These are phyloP conservation scores for Chelon auratus DNA, from an alignment of 2,797 vertebrate genomes.

Conservation along the genomic window DNA sequence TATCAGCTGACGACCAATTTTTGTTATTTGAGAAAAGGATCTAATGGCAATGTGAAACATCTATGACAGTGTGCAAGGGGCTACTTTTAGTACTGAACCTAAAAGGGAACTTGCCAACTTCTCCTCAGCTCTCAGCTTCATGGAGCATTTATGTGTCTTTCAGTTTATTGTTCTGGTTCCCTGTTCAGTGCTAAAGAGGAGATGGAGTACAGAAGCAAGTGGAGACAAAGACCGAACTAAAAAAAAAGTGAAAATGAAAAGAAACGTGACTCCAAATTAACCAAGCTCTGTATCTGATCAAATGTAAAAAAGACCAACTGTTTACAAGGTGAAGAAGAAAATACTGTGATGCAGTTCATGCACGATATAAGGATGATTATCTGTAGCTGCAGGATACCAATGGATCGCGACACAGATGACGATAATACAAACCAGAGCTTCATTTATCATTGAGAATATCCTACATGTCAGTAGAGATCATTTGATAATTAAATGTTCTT, in stretches of 20 bases:
- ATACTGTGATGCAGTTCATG: neutral
- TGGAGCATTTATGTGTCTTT: too few species aligned
- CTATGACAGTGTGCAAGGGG: neutral
- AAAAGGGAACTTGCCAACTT: neutral
- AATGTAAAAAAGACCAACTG: too few species aligned
- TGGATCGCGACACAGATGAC: neutral
- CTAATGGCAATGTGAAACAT: too few species aligned
- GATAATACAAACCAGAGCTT: neutral
- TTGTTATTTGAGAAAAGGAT: neutral
- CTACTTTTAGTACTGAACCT: neutral
- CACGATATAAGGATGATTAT: neutral
- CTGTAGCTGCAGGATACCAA: neutral
- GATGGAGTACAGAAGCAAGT: too few species aligned
- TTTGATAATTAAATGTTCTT: too few species aligned
- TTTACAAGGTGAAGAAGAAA: too few species aligned
- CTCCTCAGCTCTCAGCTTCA: neutral
- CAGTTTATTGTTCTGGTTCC: too few species aligned
- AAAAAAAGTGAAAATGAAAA: neutral
- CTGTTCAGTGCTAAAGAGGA: neutral
- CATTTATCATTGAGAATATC: neutral
- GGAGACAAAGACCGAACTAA: neutral
- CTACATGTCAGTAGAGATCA: too few species aligned
- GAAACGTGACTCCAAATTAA: too few species aligned
- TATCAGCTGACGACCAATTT: too few species aligned
- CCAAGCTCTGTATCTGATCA: too few species aligned